These are phyloP conservation scores for Pseudomyrmex pallidus DNA, from an alignment of 1,140 invertebrate genomes.

Conservation along the genomic window DNA sequence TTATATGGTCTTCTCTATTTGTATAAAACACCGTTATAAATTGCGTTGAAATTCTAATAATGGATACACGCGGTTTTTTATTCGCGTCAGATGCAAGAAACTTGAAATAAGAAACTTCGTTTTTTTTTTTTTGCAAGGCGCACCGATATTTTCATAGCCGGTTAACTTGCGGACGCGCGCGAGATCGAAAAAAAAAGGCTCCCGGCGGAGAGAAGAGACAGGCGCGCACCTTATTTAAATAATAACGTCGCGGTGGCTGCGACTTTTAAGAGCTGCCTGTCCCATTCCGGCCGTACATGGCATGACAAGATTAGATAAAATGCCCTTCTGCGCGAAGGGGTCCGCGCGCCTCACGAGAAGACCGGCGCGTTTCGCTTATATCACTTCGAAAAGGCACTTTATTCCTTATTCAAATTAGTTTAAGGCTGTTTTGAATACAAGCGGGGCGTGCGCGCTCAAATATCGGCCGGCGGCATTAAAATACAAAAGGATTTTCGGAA, in stretches of 20 bases:
- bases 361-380: conserved; percentile 68
- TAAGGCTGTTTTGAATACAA: conserved; percentile 78
- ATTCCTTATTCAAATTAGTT: conserved; percentile 81
- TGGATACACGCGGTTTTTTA: neutral
- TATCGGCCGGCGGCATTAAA: conserved; percentile 74
- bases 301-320: conserved; percentile 78
- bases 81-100: neutral
- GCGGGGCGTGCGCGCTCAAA: conserved; percentile 66
- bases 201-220: conserved; percentile 28
- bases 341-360: conserved; percentile 51
- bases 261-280: conserved; percentile 75
- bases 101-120: conserved; percentile 6
- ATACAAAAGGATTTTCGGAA: conserved; percentile 77
- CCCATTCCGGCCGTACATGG: conserved; percentile 75
- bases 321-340: conserved; percentile 34
- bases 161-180: conserved; percentile 19
- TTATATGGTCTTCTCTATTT: no score
- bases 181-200: conserved; percentile 32
- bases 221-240: conserved; percentile 73
- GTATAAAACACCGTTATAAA: no score
- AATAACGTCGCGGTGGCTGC: conserved; percentile 74
- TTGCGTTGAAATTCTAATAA: no score
- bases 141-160: conserved; percentile 23
- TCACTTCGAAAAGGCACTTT: conserved; percentile 79
- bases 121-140: neutral